phyloP scores from a whole-genome alignment of 2,113 vertebrate genomes.

The Eublepharis macularius region DNA sequence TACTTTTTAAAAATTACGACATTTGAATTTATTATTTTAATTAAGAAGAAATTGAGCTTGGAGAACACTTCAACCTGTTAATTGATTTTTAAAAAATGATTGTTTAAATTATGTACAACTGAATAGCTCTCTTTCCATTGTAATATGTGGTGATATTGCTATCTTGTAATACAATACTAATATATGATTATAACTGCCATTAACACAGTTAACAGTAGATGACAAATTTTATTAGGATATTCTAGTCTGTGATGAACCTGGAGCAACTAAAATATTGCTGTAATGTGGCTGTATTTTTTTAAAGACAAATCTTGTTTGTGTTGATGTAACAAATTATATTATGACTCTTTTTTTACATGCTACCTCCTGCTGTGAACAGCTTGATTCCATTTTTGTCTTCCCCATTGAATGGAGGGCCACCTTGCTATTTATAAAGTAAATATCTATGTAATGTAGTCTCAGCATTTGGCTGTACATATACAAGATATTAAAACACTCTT shows the following conservation, averaged over 20 bases:
- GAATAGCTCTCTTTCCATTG: slow-evolving; percentile 36
- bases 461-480: slow-evolving; percentile 36
- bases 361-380: slow-evolving; percentile 67
- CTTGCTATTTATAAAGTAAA: slow-evolving; percentile 57
- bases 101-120: slow-evolving; percentile 35
- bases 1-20: slow-evolving; percentile 54
- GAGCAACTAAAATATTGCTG: slow-evolving; percentile 29
- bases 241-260: slow-evolving; percentile 32
- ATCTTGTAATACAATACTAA: slow-evolving; percentile 34
- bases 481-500: slow-evolving; percentile 50
- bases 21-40: slow-evolving; percentile 70
- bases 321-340: slow-evolving; percentile 69
- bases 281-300: slow-evolving; percentile 49
- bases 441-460: slow-evolving; percentile 37
- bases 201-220: slow-evolving; percentile 47
- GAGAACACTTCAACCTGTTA: slow-evolving; percentile 59
- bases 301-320: slow-evolving; percentile 61
- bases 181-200: slow-evolving; percentile 51
- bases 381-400: slow-evolving; percentile 69
- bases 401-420: slow-evolving; percentile 59
- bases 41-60: slow-evolving; percentile 71
- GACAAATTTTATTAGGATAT: slow-evolving; percentile 55
- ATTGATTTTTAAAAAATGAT: slow-evolving; percentile 54
- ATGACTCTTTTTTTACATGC: slow-evolving; percentile 72
- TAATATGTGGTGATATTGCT: not conserved